Percentiles rank a stretch among this genome's conserved stretches.
Conservation (phyloP, 2,113 vertebrate species). For the Forbesichthys agassizii region DNA sequence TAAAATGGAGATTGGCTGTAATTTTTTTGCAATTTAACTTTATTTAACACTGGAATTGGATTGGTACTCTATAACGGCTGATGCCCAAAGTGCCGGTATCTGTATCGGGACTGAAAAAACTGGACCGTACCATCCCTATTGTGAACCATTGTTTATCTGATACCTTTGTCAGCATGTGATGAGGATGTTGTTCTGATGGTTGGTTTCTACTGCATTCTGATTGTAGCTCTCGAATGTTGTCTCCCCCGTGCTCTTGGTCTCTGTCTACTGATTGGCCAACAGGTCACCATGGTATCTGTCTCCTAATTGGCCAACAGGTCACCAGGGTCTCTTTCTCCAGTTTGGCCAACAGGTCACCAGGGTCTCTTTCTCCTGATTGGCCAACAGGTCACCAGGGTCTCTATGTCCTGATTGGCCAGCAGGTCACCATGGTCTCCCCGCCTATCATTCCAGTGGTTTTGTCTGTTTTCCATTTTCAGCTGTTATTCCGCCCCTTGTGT, state of each 20-base stretch:
- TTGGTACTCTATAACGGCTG: no score
- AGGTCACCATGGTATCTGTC: constrained; percentile 30
- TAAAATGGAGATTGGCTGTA: no score
- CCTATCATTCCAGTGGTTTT: constrained; percentile 45
- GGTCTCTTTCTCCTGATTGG: constrained; percentile 12
- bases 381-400: no score
- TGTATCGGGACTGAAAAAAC: no score
- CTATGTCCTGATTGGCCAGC: constrained; percentile 14
- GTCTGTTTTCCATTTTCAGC: constrained; percentile 39
- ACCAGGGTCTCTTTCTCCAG: no score
- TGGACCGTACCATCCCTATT: no score
- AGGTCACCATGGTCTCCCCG: constrained; percentile 30
- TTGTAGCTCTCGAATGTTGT: constrained; percentile 18
- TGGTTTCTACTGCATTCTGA: constrained; percentile 10
- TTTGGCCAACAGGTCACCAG: constrained; percentile 29
- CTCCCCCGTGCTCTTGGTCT: background rate
- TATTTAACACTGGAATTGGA: no score
- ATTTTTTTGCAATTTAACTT: no score
- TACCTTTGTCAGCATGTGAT: background rate
- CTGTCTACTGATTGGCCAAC: constrained; percentile 33
- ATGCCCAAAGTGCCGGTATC: background rate
- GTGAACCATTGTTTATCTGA: background rate
- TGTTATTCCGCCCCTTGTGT: constrained; percentile 36
- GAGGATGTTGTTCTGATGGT: constrained; percentile 9
- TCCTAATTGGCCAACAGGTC: no score